Base-by-base conservation (phyloP, 2,888 invertebrate species). In the Carcina quercana region DNA sequence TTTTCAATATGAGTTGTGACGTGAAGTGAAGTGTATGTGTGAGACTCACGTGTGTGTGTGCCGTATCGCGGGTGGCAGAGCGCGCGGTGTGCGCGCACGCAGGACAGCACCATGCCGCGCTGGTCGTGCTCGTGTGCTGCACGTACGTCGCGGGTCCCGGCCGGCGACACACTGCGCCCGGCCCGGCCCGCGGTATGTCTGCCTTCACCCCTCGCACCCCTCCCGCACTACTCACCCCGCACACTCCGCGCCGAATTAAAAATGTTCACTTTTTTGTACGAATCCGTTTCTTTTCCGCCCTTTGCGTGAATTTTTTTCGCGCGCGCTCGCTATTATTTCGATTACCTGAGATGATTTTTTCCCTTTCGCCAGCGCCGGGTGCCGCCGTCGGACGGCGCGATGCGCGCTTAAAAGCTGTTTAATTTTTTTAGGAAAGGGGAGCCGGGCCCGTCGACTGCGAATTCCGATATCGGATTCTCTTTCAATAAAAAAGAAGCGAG, bases 261-360 rank as follows among this genome's bases (percentile, higher is more conserved):
- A 63, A 69, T 70, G 60, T 33, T 53, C 61, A 72, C 71, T 79
- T 82, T 79, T 82, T 82, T 80, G 56, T 72, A 44, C 53, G 61
- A 83, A 80, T 82, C 79, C 76, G 78, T 79, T 80, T 73, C 80
- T 83, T 82, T 84, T 79, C 76, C 78, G 70, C 80, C 80, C 79
- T 74, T 79, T 70, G 22, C 3, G 79, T 78, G 78, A 73, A 66
- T 82, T 84, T 85, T 84, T 85, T 84, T 75, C 69, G 73, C 72
- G 72, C 65, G 63, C 59, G 50, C 66, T 70, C 69, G 70, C 76
- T 54, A 76, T 80, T 80, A 75, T 80, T 78, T 73, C 76, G 74
- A 75, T 80, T 85, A 85, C 84, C 84, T 85, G 84, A 73, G 76
- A 70, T 71, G 70, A 58, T 65, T 78, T 82, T 65, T 62, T 55